These are phyloP conservation scores for Junonia oenone DNA, from an alignment of 2,888 invertebrate species.

Conservation along the genomic window DNA sequence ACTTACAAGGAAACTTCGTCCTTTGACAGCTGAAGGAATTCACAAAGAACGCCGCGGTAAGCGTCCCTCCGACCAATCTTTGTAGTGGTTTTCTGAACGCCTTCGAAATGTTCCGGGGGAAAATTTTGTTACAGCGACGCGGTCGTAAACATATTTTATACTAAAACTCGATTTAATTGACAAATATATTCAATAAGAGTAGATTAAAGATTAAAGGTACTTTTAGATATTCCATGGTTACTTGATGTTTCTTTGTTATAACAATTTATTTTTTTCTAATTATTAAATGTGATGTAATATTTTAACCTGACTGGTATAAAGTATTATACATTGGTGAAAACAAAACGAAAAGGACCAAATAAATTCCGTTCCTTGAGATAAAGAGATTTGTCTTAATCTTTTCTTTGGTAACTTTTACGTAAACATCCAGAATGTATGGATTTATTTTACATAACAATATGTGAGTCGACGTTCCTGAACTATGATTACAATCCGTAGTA, in stretches of 20 bases:
- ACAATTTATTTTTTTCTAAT: too few relatives aligned
- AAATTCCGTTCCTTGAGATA: background rate
- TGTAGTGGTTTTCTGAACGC: constrained; percentile 21
- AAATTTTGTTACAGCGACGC: constrained; percentile 11
- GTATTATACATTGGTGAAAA: too few relatives aligned
- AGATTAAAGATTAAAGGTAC: too few relatives aligned
- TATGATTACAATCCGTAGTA: too few relatives aligned
- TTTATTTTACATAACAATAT: background rate
- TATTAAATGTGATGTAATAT: too few relatives aligned
- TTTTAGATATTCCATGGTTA: too few relatives aligned
- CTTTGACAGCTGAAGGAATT: constrained; percentile 19
- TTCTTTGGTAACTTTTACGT: background rate
- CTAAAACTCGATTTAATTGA: constrained; percentile 1
- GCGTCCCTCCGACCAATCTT: constrained; percentile 15
- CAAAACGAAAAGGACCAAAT: background rate
- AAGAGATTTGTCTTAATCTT: background rate
- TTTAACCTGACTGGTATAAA: too few relatives aligned
- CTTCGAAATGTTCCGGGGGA: constrained; percentile 13
- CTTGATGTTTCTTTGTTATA: too few relatives aligned
- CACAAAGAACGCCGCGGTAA: constrained; percentile 15
- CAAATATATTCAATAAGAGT: too few relatives aligned
- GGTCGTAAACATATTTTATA: background rate
- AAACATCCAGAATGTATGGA: background rate
- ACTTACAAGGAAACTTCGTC: constrained; percentile 2
- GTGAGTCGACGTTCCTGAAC: background rate